Percentiles rank a stretch among this genome's conserved stretches.
phyloP scores from a whole-genome alignment of 2,888 invertebrate species.

The Hirudinaria manillensis region DNA sequence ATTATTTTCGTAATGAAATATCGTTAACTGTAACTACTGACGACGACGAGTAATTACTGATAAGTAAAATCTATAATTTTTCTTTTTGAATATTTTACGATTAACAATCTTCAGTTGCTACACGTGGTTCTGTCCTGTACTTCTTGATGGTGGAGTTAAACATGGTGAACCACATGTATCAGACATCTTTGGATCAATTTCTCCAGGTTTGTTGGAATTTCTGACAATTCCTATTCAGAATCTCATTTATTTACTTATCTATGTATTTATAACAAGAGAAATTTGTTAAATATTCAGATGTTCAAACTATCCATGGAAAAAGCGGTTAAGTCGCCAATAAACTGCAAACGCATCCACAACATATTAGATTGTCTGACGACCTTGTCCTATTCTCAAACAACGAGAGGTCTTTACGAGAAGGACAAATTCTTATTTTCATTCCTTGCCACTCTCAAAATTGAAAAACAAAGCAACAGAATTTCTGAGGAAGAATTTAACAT shows the following conservation, averaged over 20 bases:
- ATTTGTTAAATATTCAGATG: slow-evolving; percentile 54
- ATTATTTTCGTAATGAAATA: background rate
- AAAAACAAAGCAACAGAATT: slow-evolving; percentile 73
- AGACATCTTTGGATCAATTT: slow-evolving; percentile 89
- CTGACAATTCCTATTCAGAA: background rate
- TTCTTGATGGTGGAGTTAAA: slow-evolving; percentile 96
- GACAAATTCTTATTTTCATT: slow-evolving; percentile 87
- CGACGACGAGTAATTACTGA: background rate
- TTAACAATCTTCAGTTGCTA: slow-evolving; percentile 64
- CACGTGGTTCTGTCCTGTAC: slow-evolving; percentile 85
- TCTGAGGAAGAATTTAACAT: slow-evolving; percentile 86
- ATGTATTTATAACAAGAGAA: background rate
- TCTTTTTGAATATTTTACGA: background rate
- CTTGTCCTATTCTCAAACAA: slow-evolving; percentile 85
- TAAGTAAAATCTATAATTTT: background rate
- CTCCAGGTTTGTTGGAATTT: slow-evolving; percentile 57
- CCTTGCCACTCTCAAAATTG: slow-evolving; percentile 90
- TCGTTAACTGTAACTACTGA: background rate
- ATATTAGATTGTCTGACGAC: slow-evolving; percentile 82
- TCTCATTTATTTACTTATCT: background rate
- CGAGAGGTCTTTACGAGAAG: slow-evolving; percentile 82
- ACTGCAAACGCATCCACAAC: slow-evolving; percentile 73
- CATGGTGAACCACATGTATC: slow-evolving; percentile 91
- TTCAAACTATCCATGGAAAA: slow-evolving; percentile 84
- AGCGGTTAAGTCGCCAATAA: slow-evolving; percentile 75